These are phyloP conservation scores for Sitobion miscanthi DNA, from an alignment of 1,140 invertebrate genomes.

Conservation along the genomic window DNA sequence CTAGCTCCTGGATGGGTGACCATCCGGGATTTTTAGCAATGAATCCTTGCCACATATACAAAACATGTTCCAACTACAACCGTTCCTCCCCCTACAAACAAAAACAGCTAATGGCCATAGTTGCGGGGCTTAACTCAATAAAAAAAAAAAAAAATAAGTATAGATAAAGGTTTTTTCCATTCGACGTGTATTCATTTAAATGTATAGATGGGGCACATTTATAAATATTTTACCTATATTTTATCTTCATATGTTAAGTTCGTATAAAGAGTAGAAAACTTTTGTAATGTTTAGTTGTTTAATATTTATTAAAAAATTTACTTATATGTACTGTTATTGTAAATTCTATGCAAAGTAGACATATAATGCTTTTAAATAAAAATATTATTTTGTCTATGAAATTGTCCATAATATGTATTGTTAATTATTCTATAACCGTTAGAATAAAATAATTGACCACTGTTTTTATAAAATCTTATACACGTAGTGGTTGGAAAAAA, in stretches of 20 bases:
- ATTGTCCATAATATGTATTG: background rate
- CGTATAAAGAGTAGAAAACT: background rate
- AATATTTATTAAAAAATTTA: background rate
- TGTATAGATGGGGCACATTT: background rate
- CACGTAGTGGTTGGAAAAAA: background rate
- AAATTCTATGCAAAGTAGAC: background rate
- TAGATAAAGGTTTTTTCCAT: too few relatives aligned
- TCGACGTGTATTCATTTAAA: background rate
- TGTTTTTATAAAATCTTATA: too few relatives aligned
- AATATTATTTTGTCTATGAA: background rate
- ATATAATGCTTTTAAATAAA: background rate
- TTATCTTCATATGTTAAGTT: background rate
- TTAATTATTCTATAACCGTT: background rate
- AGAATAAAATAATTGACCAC: background rate
- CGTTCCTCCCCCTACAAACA: too few relatives aligned
- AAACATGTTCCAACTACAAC: too few relatives aligned
- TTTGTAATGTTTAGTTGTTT: background rate
- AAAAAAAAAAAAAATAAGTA: too few relatives aligned
- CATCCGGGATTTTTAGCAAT: too few relatives aligned
- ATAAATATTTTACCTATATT: background rate
- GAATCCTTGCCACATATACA: too few relatives aligned
- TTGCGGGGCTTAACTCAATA: too few relatives aligned
- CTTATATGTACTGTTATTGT: background rate
- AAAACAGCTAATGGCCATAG: too few relatives aligned
- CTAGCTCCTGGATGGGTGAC: too few relatives aligned